Base-by-base conservation (phyloP, 30 jellyfish, hydroid and myxozoan species). In the Sanderia malayensis region DNA sequence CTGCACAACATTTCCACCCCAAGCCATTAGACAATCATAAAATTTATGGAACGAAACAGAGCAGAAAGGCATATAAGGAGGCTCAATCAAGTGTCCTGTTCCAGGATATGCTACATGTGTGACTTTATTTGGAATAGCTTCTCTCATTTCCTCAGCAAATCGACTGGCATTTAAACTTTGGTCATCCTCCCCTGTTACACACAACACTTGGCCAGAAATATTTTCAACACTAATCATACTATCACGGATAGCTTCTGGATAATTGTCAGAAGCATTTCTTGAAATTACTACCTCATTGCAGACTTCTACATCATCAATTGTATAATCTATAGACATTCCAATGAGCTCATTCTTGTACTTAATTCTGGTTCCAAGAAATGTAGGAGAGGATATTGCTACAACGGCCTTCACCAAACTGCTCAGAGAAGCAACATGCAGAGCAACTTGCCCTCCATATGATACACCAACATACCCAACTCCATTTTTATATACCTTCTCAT, bases 41-140 rank as follows among this genome's bases (percentile, higher is more conserved):
- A 11, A 31, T 15, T 46, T 67, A 22, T 80, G 79, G 27, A 29
- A 80, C 11, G 93, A 67, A 6, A 28, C 66, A 3, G 71, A 52
- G 24, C 93, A 68, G 59, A 80, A 22, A 17, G 96, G 96, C 91
- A 86, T 86, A 31, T 67, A 70, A 2, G 96, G 96, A 11, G 82
- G 82, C 52, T 86, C 96, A 31, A 86, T 77, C 21, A 86, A 65
- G 70, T 86, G 96, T 1, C 96, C 96, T 1, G 96, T 45, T 20
- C 73, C 73, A 0, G 96, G 92, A 65, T 76, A 86, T 20, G 55
- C 25, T 15, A 78, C 24, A 61, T 33, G 37, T 57, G 18, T 47
- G 31, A 70, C 23, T 6, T 44, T 30, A 20, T 32, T n/a, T 0
- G 20, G 11, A 22, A 80, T 44, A 25, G 84, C 58, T 19, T 29